Evolutionary conservation across 2,113 vertebrate genomes (phyloP), one percentile per base, ranked within the genome.

Genomic region (Craseonycteris thonglongyai): DNA sequence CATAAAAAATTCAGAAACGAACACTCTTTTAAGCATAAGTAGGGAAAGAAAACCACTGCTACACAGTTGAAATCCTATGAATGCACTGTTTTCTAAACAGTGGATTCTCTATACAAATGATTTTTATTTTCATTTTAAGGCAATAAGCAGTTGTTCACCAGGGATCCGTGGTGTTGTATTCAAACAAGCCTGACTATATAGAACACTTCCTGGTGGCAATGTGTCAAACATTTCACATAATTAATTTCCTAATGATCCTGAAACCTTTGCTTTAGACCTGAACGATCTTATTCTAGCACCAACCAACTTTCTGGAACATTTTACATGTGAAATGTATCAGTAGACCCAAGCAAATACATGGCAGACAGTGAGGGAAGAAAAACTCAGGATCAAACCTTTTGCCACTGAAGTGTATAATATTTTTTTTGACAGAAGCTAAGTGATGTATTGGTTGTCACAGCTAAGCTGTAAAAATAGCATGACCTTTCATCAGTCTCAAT

Each of bases 371-470:
- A 51, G 13, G 65, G 65, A 78, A 80, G 95, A 63, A 92, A 97
- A 95, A 90, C 94, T 86, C 81, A 91, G 80, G 95, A 96, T 95
- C 91, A 98, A 98, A 97, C 26, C 56, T 76, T 76, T 96, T 96
- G 94, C 95, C 97, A 97, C 5, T 59, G 49, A 96, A 97, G 59
- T 97, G 86, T 96, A 96, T 98, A 96, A 96, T 95, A 97, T 97
- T 96, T 98, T 98, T 80, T 98, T 96, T 97, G 97, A 98, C 96
- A 96, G 96, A 96, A 98, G 95, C 89, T 96, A 95, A 97, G 87
- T 97, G 96, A 98, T 97, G 94, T 94, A 98, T 97, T 97, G 88
- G 93, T 92, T 93, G 96, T 98, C 95, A 75, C 76, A 85, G 88
- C 94, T 97, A 96, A 98, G 75, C 94, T 97, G 87, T 96, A 98